phyloP scores from a whole-genome alignment of 2,113 vertebrate species.

The Podiceps cristatus region DNA sequence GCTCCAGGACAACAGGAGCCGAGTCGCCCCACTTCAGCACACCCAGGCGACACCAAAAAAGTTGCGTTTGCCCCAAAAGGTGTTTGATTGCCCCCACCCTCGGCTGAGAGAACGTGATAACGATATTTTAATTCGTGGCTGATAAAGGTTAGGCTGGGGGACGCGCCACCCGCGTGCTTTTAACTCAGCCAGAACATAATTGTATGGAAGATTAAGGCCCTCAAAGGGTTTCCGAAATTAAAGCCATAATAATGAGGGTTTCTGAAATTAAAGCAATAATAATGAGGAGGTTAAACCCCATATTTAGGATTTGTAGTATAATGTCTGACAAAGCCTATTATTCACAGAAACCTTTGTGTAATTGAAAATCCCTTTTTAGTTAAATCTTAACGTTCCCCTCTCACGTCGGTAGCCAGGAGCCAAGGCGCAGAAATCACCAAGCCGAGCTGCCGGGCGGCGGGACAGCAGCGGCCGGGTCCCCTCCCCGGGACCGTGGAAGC shows the following conservation, averaged over 20 bases:
- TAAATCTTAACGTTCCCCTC: background rate
- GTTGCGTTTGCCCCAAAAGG: rapidly evolving
- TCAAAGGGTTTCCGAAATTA: background rate
- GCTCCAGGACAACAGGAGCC: rapidly evolving
- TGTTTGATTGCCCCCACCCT: background rate
- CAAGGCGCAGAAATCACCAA: rapidly evolving
- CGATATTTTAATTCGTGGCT: rapidly evolving
- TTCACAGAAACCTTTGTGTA: background rate
- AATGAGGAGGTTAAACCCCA: background rate
- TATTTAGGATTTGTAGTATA: background rate
- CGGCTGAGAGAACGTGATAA: rapidly evolving
- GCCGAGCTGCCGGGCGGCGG: rapidly evolving
- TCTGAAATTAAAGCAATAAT: background rate
- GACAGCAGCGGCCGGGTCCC: background rate
- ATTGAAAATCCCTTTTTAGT: background rate
- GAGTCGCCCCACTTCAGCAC: rapidly evolving
- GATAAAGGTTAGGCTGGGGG: rapidly evolving
- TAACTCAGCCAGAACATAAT: rapidly evolving
- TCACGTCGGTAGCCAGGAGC: rapidly evolving
- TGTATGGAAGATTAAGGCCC: background rate
- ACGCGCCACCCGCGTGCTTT: rapidly evolving
- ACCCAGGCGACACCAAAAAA: rapidly evolving
- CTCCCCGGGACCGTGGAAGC: background rate
- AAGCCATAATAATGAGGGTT: background rate
- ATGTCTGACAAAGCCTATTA: slow-evolving; percentile 11